Base-by-base conservation (phyloP, 1,140 invertebrate genomes). In the Megalonaias nervosa region DNA sequence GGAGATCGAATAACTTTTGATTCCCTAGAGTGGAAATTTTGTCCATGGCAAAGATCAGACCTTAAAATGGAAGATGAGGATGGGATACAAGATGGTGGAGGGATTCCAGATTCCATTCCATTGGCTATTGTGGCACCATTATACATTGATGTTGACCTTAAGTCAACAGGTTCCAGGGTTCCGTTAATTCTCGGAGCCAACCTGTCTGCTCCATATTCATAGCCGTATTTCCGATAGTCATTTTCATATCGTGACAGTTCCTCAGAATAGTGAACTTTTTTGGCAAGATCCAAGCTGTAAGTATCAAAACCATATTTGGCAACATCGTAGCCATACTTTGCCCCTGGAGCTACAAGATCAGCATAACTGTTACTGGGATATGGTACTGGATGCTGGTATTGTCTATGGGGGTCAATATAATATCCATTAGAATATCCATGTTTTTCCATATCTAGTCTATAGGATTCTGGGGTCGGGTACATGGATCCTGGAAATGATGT, bases 211-310 rank as follows among this genome's bases (percentile, higher is more conserved):
- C 82, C 76, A 70, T 86, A 84, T 21, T 88, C 87, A 62, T 84
- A 84, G 55, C 85, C 83, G 80, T 86, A 88, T 79, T 87, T 87
- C 67, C 82, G 74, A 61, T 73, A 82, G 67, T 86, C 85, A 77
- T 83, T 82, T 75, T 83, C 85, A 62, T 78, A 70, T 48, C 82
- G 80, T 17, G 83, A 69, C 56, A 83, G 74, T 48, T 87, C 87
- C 56, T 89, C 87, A 67, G 81, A 82, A 67, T 85, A 87, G 58
- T 88, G 86, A 16, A 86, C 85, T 69, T 87, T 87, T 79, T 89
- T 90, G 62, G 82, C 84, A 66, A 90, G 79, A 77, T 90, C 89
- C 19, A 90, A 75, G 66, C 88, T 84, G 77, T 90, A 90, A n/a
- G 84, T 75, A 70, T 89, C 87, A 69, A 86, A 83, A 55, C 87